phyloP scores from a whole-genome alignment of 2,888 invertebrate species.

The Agrochola macilenta region DNA sequence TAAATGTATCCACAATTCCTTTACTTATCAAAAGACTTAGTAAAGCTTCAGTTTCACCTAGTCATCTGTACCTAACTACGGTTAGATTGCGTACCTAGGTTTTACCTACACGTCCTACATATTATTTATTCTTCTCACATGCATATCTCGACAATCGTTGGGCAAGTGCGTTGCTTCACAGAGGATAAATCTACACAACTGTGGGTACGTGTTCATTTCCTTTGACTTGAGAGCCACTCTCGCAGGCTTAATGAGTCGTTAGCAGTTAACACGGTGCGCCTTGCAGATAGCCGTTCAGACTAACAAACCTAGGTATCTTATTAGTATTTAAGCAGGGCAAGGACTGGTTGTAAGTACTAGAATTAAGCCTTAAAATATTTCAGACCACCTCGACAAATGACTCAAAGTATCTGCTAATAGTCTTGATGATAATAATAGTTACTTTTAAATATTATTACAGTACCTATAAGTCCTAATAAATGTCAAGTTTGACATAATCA shows the following conservation, averaged over 20 bases:
- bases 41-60: too few relatives aligned
- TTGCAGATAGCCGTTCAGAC: background rate
- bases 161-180: constrained; percentile 20
- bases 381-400: background rate
- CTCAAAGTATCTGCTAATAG: background rate
- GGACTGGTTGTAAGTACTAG: constrained; percentile 13
- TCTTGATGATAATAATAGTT: background rate
- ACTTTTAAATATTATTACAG: background rate
- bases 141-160: constrained; percentile 28
- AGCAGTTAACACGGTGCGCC: background rate
- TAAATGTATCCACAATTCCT: too few relatives aligned
- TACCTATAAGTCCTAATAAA: background rate
- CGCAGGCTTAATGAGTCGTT: constrained; percentile 13
- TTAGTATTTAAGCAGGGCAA: constrained; percentile 2
- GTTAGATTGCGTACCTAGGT: background rate
- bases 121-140: constrained; percentile 20
- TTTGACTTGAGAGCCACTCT: constrained; percentile 13
- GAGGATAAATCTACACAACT: constrained; percentile 11
- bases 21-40: too few relatives aligned
- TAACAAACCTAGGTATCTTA: constrained; percentile 1
- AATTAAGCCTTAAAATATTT: constrained; percentile 9
- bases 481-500: background rate
- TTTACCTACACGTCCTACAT: constrained; percentile 14
- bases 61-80: background rate
- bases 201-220: constrained; percentile 10